Base-by-base conservation (phyloP, 1,140 invertebrate species). In the Lysiphlebus fabarum region DNA sequence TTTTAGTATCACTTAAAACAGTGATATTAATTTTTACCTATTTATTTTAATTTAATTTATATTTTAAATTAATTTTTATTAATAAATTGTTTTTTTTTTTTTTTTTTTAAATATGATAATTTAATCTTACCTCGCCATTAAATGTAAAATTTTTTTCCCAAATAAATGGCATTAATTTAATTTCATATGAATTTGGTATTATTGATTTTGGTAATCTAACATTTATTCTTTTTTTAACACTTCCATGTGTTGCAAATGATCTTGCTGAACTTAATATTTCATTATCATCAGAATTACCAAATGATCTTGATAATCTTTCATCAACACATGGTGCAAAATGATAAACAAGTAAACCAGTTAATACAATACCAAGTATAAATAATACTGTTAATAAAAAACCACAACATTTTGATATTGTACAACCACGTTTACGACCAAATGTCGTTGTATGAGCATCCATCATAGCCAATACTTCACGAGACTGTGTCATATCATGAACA, bases 131-230 rank as follows among this genome's bases (percentile, higher is more conserved):
- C 76, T 86, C 83, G 42, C 90, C 90, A 36, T 85, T 71, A 65
- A 91, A 90, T 6, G 87, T 90, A 63, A 91, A 92, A 69, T 92
- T 92, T 1, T 84, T 82, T 66, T 84, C 84, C 71, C 79, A 80
- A 43, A 91, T 83, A 62, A 87, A 87, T 0, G 90, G 90, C 34
- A 86, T 83, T 40, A 92, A 68, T 63, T 83, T 82, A 2, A 92
- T 70, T 53, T 86, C 82, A 66, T 93, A 92, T 5, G 81, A 83
- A 17, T 87, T 72, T 0, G 90, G 90, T 12, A 82, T 70, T 0
- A 92, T 76, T 43, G 83, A 82, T 43, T 70, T 82, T 0, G 90
- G 88, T 58, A 91, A 73, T 64, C 89, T 81, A 5, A 90, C 85
- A 70, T 90, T 82, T 11, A 80, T 66, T 17, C 80, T 76, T 40